These are phyloP conservation scores for Rhopalosiphum padi DNA, from an alignment of 1,140 invertebrate species.

Conservation along the genomic window DNA sequence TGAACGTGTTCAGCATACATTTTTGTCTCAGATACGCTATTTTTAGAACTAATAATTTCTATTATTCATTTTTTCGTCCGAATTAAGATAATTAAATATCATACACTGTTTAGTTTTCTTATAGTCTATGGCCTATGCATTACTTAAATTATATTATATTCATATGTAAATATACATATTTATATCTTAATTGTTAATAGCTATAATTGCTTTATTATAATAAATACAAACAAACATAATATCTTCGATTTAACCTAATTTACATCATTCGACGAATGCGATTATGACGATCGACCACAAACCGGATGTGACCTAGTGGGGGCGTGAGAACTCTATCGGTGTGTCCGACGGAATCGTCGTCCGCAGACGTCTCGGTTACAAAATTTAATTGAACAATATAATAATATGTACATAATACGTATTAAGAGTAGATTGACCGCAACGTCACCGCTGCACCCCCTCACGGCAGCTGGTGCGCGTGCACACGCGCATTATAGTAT, in stretches of 20 bases:
- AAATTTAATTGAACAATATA: not conserved
- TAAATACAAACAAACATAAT: too few relatives aligned
- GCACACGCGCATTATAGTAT: not conserved
- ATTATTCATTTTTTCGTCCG: too few relatives aligned
- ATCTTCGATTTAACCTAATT: not conserved
- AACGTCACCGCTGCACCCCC: not conserved
- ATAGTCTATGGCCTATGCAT: too few relatives aligned
- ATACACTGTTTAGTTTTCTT: too few relatives aligned
- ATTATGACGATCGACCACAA: not conserved
- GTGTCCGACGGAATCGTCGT: not conserved
- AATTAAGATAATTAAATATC: too few relatives aligned
- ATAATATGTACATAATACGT: not conserved
- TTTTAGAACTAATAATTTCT: too few relatives aligned
- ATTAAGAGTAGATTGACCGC: not conserved
- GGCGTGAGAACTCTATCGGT: not conserved
- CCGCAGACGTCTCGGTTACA: not conserved
- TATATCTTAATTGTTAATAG: too few relatives aligned
- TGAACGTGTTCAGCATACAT: too few relatives aligned
- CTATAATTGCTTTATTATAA: too few relatives aligned
- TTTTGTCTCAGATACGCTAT: too few relatives aligned
- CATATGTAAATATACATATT: too few relatives aligned
- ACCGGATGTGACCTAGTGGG: not conserved
- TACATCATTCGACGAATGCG: not conserved
- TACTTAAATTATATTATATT: too few relatives aligned
- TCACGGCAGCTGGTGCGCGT: not conserved